A percentile compares a stretch with the other conserved stretches of the same genome.
phyloP scores from a whole-genome alignment of 2,888 invertebrate genomes.

The Cistogaster globosa region DNA sequence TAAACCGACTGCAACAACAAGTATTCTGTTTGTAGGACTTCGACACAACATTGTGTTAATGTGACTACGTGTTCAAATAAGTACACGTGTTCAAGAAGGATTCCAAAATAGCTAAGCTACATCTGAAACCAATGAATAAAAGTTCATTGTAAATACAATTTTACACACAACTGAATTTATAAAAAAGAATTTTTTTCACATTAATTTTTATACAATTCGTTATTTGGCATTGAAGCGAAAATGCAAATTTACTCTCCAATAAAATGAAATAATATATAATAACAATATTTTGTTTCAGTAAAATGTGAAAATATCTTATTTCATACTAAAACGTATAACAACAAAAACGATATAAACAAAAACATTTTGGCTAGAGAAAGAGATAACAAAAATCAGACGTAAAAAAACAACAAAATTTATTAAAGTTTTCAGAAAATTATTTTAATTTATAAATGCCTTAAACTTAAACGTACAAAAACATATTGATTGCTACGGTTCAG shows the following conservation, averaged over 20 bases:
- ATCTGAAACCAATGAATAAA: constrained; percentile 35
- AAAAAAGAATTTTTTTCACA: neutral
- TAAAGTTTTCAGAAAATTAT: neutral
- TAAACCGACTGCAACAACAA: constrained; percentile 18
- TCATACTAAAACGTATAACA: too few relatives aligned
- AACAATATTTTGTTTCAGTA: constrained; percentile 45
- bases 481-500: constrained; percentile 27
- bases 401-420: neutral
- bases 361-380: neutral
- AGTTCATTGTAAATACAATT: constrained; percentile 59
- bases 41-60: neutral
- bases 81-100: neutral
- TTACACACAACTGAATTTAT: constrained; percentile 63
- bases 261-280: too few relatives aligned
- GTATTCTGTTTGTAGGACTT: neutral
- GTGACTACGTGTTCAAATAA: neutral
- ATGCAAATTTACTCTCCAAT: constrained; percentile 56
- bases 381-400: too few relatives aligned
- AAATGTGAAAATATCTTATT: constrained; percentile 20
- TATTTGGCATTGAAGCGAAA: constrained; percentile 40
- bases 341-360: neutral
- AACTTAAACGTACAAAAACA: neutral
- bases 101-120: neutral
- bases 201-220: too few relatives aligned
- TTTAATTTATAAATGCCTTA: too few relatives aligned